Percentiles rank a stretch among this genome's conserved stretches.
These are phyloP conservation scores for Heterotis niloticus DNA, from an alignment of 2,113 vertebrate genomes.

Conservation along the genomic window DNA sequence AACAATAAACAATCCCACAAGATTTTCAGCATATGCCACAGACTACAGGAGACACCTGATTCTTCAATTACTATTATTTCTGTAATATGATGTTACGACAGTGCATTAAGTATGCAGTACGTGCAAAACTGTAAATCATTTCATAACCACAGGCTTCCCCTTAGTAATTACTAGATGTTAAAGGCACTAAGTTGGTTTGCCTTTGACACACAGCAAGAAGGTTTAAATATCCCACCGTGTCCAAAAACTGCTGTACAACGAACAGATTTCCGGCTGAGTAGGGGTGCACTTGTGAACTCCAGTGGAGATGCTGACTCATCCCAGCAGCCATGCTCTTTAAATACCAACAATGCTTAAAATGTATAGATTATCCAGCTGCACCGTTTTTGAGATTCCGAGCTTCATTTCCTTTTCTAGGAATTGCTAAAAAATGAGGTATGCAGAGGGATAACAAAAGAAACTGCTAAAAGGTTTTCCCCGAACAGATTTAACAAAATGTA, in stretches of 20 bases:
- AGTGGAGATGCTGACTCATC: background rate
- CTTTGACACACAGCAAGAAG: background rate
- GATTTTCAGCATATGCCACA: no score
- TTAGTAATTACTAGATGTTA: background rate
- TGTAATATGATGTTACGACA: no score
- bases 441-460: background rate
- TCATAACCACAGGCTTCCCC: background rate
- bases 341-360: slow-evolving; percentile 5
- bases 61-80: no score
- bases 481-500: background rate
- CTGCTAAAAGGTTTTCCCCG: background rate
- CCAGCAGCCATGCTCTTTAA: slow-evolving; percentile 1
- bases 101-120: no score
- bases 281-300: background rate
- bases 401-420: background rate
- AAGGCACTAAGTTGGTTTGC: background rate
- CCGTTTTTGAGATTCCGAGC: background rate
- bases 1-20: no score
- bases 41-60: no score
- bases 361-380: background rate
- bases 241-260: background rate
- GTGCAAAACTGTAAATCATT: no score
- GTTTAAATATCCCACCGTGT: background rate
- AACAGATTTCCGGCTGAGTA: background rate
- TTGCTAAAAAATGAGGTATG: background rate